Evolutionary conservation across 2,113 vertebrate species (phyloP).

Genomic region (Rutilus rutilus): DNA sequence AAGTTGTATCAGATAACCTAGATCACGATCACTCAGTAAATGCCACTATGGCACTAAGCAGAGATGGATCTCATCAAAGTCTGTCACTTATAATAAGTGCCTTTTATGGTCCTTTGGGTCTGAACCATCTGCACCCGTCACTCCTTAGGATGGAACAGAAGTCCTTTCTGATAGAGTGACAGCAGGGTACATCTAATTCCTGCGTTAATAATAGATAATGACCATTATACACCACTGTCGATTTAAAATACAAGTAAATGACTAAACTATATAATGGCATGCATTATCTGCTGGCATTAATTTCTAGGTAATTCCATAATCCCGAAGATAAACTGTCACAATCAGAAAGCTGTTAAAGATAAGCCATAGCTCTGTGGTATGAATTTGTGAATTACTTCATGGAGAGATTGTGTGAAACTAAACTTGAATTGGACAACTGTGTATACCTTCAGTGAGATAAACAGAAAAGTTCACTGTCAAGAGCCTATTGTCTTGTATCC

Average conservation of each 20-base stretch:
- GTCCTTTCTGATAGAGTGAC: not conserved
- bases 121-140: slow-evolving; percentile 7
- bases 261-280: not conserved
- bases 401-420: not conserved
- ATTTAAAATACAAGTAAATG: slow-evolving; percentile 23
- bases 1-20: not conserved
- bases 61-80: not conserved
- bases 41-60: not conserved
- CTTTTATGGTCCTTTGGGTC: slow-evolving; percentile 6
- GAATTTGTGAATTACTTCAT: not conserved
- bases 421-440: not conserved
- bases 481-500: not conserved
- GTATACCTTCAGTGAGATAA: not conserved
- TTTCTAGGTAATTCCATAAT: slow-evolving; percentile 22
- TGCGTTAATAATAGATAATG: slow-evolving; percentile 11
- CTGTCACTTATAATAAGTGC: slow-evolving; percentile 13
- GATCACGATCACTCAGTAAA: not conserved
- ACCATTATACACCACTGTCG: not conserved
- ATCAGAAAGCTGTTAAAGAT: not conserved
- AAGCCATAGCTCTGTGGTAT: not conserved
- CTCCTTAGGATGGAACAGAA: not conserved
- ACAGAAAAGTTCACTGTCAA: not conserved
- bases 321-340: slow-evolving; percentile 4
- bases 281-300: slow-evolving; percentile 12
- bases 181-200: not conserved